phyloP scores from a whole-genome alignment of 2,797 vertebrate species.

The Chelonia mydas region DNA sequence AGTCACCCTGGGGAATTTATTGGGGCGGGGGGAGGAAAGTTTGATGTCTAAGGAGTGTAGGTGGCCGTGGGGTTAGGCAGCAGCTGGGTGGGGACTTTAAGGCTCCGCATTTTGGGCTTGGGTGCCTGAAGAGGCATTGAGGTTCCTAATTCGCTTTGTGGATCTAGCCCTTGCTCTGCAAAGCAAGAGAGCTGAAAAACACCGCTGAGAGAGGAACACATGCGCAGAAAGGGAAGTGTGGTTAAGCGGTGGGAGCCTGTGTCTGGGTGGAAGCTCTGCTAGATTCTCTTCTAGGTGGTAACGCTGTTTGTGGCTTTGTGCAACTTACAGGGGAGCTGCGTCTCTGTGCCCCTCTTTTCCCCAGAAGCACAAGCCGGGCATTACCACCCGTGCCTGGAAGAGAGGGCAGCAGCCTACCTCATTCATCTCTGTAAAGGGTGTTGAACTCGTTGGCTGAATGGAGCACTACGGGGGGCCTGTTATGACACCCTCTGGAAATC shows the following conservation, averaged over 20 bases:
- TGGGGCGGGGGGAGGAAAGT: accelerated
- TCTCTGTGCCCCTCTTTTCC: neutral
- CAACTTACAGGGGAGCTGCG: neutral
- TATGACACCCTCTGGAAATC: no score
- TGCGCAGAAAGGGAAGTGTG: neutral
- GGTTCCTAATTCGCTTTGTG: neutral
- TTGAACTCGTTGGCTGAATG: no score
- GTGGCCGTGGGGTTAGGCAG: no score
- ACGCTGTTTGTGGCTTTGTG: neutral
- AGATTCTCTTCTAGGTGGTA: neutral
- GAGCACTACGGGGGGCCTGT: no score
- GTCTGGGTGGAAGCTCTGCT: neutral
- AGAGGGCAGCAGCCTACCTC: neutral
- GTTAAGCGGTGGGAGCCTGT: neutral
- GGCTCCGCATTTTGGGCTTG: neutral
- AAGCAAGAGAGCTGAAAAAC: neutral
- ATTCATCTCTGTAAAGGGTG: no score
- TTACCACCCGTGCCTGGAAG: no score
- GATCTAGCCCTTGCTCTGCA: neutral
- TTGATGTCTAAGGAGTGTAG: neutral
- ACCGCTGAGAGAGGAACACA: neutral
- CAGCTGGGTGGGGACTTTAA: neutral
- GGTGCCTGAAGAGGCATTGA: neutral
- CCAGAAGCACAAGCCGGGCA: neutral
- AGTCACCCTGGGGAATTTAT: no score